These are phyloP conservation scores for Tetramorium parvispinum DNA, from an alignment of 1,140 invertebrate genomes.

Conservation along the genomic window DNA sequence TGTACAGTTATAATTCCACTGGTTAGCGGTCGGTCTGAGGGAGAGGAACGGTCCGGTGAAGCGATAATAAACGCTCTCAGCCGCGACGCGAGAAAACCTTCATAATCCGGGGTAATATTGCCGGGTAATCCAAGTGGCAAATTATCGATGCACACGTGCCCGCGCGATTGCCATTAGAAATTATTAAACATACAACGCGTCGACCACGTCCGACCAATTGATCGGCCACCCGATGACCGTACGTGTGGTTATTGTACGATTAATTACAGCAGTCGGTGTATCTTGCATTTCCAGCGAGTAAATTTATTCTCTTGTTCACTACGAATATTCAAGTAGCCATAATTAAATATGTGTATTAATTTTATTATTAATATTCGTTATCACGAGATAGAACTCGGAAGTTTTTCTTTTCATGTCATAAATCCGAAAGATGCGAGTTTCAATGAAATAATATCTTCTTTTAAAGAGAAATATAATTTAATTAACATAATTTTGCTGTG, in stretches of 20 bases:
- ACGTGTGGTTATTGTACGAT: constrained; percentile 35
- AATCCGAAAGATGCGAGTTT: background rate
- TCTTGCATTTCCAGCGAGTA: constrained; percentile 19
- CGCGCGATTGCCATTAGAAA: constrained; percentile 51
- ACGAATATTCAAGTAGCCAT: constrained; percentile 12
- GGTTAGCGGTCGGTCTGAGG: constrained; percentile 30
- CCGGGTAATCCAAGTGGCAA: constrained; percentile 45
- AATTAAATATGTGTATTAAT: constrained; percentile 45
- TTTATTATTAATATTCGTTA: constrained; percentile 7
- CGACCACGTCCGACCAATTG: constrained; percentile 43
- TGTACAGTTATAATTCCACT: constrained; percentile 55
- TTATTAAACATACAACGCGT: constrained; percentile 53
- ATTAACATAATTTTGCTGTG: background rate
- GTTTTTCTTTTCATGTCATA: background rate
- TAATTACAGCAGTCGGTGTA: constrained; percentile 53
- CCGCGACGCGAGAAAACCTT: constrained; percentile 39
- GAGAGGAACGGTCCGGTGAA: constrained; percentile 19
- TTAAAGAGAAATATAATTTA: background rate
- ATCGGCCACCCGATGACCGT: constrained; percentile 49
- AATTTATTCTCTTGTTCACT: constrained; percentile 36
- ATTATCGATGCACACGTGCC: constrained; percentile 41
- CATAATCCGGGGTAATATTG: constrained; percentile 56
- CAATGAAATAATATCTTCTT: background rate
- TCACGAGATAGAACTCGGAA: background rate
- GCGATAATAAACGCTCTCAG: constrained; percentile 44